Base-by-base conservation (phyloP, 2,888 invertebrate species). In the Sicus ferrugineus region DNA sequence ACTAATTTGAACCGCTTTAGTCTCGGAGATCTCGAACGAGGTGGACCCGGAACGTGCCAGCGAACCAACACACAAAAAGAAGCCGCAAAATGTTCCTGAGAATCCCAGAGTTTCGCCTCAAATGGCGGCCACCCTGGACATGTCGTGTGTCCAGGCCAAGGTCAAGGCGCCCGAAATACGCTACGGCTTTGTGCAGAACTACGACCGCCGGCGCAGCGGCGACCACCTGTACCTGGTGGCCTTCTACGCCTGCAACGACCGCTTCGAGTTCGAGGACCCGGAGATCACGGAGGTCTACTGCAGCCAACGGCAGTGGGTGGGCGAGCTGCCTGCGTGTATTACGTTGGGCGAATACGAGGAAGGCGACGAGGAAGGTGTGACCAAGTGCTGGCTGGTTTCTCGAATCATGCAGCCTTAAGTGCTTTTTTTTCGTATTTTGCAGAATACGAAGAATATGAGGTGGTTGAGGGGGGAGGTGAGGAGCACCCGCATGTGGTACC, bases 291-390 rank as follows among this genome's bases (percentile, higher is more conserved):
- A 86, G 58, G 85, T 90, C 75, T 89, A 87, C 79, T 90, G 90
- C 78, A 88, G 88, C 75, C 80, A 84, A 68, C 84, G 85, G 59
- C 83, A 83, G 74, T 90, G 90, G 90, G 81, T 89, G 70, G 90
- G 89, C 9, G 84, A 86, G 56, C 78, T 85, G 72, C 89, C 90
- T 23, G 83, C 83, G 67, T 90, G 90, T 76, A 72, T 81, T 48
- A 69, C 77, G 2, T 9, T 73, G 56, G 68, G 68, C 4, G 80
- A 81, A 50, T 79, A 81, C 19, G 28, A 52, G 3, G 78, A 80
- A 14, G 76, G 73, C 2, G 76, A 76, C 0, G 75, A 74, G 7
- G 77, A 75, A 5, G 72, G 71, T 0, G 62, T 72, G 48, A 3
- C n/a, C 30, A 61, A n/a, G 16, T 26, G 7, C 7, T 56, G 16